phyloP scores from a whole-genome alignment of 2,113 vertebrate genomes.

The Xyrauchen texanus region DNA sequence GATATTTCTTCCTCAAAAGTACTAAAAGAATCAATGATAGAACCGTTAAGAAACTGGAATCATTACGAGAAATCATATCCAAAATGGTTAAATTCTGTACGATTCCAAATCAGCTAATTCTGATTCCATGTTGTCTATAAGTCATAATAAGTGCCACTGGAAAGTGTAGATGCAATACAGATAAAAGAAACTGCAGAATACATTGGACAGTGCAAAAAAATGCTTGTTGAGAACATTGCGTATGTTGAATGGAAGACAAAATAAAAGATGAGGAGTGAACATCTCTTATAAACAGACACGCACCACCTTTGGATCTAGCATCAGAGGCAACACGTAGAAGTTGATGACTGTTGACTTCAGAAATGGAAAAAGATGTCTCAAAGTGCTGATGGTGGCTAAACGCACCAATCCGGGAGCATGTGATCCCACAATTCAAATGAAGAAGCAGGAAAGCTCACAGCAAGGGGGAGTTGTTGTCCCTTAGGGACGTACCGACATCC shows the following conservation, averaged over 20 bases:
- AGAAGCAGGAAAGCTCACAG: conserved; percentile 57
- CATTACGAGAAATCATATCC: no score
- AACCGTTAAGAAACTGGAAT: no score
- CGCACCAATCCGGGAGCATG: conserved; percentile 46
- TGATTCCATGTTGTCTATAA: no score
- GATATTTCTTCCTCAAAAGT: no score
- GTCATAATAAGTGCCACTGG: no score
- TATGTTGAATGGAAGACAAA: conserved; percentile 26
- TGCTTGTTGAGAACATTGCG: conserved; percentile 14
- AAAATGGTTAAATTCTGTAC: no score
- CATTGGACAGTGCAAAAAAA: conserved; percentile 7
- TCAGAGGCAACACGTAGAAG: conserved; percentile 58
- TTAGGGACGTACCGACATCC: conserved; percentile 55
- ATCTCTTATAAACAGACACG: conserved; percentile 39
- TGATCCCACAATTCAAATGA: conserved; percentile 55
- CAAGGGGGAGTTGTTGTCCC: conserved; percentile 48
- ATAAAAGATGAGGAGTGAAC: neutral
- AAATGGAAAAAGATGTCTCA: conserved; percentile 60
- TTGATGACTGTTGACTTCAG: conserved; percentile 68
- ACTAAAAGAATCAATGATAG: no score
- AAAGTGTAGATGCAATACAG: neutral
- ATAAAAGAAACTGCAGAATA: conserved; percentile 1
- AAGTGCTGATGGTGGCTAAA: conserved; percentile 71
- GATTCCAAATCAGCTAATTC: no score
- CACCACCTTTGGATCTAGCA: conserved; percentile 54